These are phyloP conservation scores for Nymphalis urticae DNA, from an alignment of 2,888 invertebrate genomes.

Conservation along the genomic window DNA sequence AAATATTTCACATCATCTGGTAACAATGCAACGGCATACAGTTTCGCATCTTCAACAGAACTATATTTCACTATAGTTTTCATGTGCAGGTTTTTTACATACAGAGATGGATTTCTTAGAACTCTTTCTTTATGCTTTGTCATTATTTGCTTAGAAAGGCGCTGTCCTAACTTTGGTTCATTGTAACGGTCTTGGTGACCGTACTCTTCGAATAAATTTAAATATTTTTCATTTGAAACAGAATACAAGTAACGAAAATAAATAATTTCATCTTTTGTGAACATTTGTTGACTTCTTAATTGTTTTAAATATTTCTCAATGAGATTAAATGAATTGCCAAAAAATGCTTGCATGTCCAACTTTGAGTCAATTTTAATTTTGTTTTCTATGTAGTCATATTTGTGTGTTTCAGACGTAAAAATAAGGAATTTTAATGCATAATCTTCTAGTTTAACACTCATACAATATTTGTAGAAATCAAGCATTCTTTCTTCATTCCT, in stretches of 20 bases:
- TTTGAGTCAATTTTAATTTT: slow-evolving; percentile 21
- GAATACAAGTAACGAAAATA: slow-evolving; percentile 45
- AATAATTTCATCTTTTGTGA: slow-evolving; percentile 7
- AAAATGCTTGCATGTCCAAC: slow-evolving; percentile 42
- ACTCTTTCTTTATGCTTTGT: slow-evolving; percentile 55
- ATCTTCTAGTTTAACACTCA: slow-evolving; percentile 41
- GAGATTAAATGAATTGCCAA: slow-evolving; percentile 52
- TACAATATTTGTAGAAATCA: slow-evolving; percentile 56
- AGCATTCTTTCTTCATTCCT: slow-evolving; percentile 47
- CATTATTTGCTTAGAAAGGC: slow-evolving; percentile 50
- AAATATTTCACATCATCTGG: slow-evolving; percentile 45
- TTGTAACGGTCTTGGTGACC: neutral
- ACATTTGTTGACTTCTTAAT: slow-evolving; percentile 4
- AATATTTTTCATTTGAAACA: slow-evolving; percentile 49
- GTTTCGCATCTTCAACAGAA: slow-evolving; percentile 51
- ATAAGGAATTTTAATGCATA: slow-evolving; percentile 56
- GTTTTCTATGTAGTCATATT: slow-evolving; percentile 47
- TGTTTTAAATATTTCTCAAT: slow-evolving; percentile 42
- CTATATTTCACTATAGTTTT: slow-evolving; percentile 46
- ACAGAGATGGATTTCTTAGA: slow-evolving; percentile 47
- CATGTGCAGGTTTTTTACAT: slow-evolving; percentile 47
- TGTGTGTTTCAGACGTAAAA: slow-evolving; percentile 51
- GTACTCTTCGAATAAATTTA: slow-evolving; percentile 53
- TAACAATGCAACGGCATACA: slow-evolving; percentile 46
- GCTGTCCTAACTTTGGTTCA: slow-evolving; percentile 44